phyloP scores from a whole-genome alignment of 2,888 invertebrate genomes.

The Entomobrya proxima region DNA sequence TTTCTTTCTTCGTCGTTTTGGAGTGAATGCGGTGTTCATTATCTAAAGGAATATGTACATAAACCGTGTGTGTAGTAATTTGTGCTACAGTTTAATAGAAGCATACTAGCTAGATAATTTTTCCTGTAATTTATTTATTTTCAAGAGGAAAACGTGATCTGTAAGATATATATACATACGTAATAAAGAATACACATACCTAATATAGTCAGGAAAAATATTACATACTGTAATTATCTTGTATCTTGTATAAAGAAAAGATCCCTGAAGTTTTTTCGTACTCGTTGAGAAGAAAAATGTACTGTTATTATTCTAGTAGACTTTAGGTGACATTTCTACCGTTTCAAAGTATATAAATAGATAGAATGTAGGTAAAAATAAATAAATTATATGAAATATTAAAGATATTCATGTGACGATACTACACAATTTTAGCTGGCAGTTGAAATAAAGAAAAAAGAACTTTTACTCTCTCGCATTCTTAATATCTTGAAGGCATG shows the following conservation, averaged over 20 bases:
- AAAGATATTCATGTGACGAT: not conserved
- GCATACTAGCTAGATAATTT: too few relatives aligned
- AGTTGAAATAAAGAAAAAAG: not conserved
- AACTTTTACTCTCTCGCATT: not conserved
- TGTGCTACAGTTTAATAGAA: not conserved
- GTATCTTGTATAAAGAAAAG: not conserved
- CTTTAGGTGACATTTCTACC: not conserved
- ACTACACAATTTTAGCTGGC: constrained; percentile 1
- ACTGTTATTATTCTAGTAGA: not conserved
- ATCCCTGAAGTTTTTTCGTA: not conserved
- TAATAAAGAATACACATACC: not conserved
- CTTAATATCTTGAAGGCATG: not conserved
- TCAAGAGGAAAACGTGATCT: constrained; percentile 29
- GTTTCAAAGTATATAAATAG: not conserved
- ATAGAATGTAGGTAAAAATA: too few relatives aligned
- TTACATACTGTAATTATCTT: not conserved
- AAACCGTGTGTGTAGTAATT: not conserved
- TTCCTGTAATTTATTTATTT: constrained; percentile 19
- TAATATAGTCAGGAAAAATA: constrained; percentile 7
- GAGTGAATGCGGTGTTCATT: constrained; percentile 47
- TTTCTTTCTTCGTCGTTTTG: not conserved
- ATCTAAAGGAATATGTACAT: constrained; percentile 13
- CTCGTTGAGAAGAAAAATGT: not conserved
- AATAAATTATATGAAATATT: too few relatives aligned
- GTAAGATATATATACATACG: not conserved